phyloP scores from a whole-genome alignment of 2,888 invertebrate species.

The Limulus polyphemus region DNA sequence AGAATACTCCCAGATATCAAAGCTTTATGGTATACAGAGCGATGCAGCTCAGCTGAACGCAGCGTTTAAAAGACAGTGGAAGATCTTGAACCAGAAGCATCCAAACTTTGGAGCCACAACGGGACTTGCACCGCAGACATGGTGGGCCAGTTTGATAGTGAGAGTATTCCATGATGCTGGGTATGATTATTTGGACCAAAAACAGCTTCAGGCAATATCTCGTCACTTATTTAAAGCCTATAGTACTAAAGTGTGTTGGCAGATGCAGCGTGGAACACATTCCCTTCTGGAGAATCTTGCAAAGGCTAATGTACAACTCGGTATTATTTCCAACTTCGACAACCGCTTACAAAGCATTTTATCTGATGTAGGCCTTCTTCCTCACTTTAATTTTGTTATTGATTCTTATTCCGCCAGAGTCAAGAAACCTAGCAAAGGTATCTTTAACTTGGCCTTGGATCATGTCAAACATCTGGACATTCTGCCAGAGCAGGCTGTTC shows the following conservation, averaged over 20 bases:
- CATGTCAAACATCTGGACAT: conserved; percentile 38
- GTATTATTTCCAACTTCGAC: conserved; percentile 81
- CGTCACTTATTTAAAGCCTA: conserved; percentile 45
- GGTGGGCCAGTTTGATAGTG: conserved; percentile 64
- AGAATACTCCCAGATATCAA: conserved; percentile 58
- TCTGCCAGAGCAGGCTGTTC: conserved; percentile 53
- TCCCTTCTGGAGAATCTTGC: conserved; percentile 51
- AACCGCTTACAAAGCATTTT: conserved; percentile 59
- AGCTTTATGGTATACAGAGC: conserved; percentile 50
- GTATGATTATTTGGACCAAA: conserved; percentile 9
- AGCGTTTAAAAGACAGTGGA: conserved; percentile 54
- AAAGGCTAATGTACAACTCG: conserved; percentile 39
- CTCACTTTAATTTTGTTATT: conserved; percentile 65
- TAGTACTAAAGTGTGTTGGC: conserved; percentile 59
- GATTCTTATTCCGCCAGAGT: conserved; percentile 60
- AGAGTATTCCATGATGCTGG: conserved; percentile 47
- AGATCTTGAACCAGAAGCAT: conserved; percentile 50
- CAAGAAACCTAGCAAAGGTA: conserved; percentile 59
- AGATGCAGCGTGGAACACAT: conserved; percentile 50
- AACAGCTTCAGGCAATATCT: conserved; percentile 30
- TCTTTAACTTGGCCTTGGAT: conserved; percentile 53
- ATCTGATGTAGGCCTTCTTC: conserved; percentile 48
- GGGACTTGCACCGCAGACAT: conserved; percentile 56
- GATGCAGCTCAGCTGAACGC: conserved; percentile 41
- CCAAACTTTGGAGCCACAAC: conserved; percentile 66